Percentiles rank a stretch among this genome's conserved stretches.
Conservation (phyloP, 2,113 vertebrate species). For the Alligator sinensis region DNA sequence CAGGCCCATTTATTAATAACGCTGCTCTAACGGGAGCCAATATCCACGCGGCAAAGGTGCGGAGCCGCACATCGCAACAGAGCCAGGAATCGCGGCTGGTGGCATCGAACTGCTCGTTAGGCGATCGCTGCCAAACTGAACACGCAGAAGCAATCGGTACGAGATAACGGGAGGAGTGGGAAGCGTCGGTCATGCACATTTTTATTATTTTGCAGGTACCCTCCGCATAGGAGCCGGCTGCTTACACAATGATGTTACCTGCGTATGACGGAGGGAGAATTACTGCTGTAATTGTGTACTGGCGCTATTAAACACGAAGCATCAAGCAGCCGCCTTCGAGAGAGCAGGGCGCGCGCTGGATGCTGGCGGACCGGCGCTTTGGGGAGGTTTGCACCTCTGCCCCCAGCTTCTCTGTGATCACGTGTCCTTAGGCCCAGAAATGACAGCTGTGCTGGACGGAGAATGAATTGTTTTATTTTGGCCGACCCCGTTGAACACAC, state of each 20-base stretch:
- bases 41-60: background rate
- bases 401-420: background rate
- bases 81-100: background rate
- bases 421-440: fast-evolving
- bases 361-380: conserved; percentile 2
- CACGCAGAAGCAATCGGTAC: conserved; percentile 7
- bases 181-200: conserved; percentile 21
- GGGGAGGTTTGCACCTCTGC: background rate
- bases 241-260: conserved; percentile 1
- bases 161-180: background rate
- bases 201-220: conserved; percentile 44
- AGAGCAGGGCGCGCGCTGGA: background rate
- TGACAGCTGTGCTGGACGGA: background rate
- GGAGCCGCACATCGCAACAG: background rate
- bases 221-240: conserved; percentile 48
- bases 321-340: background rate
- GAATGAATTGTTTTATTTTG: fast-evolving
- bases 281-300: conserved; percentile 41
- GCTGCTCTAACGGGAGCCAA: conserved; percentile 1
- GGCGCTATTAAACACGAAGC: conserved; percentile 45
- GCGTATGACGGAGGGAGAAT: background rate
- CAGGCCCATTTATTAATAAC: background rate
- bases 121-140: background rate
- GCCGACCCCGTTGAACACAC: background rate
- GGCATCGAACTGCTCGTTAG: conserved; percentile 26